Evolutionary conservation across 2,888 invertebrate species (phyloP).

Genomic region (Drosophila mulleri): DNA sequence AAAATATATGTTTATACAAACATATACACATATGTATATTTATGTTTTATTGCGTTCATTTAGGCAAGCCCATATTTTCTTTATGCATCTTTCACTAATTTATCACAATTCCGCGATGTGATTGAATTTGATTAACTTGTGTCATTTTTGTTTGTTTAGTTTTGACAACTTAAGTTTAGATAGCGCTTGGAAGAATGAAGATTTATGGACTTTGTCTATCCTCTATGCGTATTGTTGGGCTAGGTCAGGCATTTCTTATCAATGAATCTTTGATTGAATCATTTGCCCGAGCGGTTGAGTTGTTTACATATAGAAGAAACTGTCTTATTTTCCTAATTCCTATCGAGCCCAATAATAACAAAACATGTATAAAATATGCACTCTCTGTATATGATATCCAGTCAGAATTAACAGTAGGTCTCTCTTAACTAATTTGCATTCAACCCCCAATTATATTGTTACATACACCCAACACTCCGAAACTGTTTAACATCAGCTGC

Average conservation of each 20-base stretch:
- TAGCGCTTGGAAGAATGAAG: not conserved
- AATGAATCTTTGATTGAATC: conserved; percentile 1
- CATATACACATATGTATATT: too few relatives aligned
- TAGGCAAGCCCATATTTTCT: not conserved
- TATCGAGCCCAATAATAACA: too few relatives aligned
- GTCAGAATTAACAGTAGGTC: too few relatives aligned
- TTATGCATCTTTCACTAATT: not conserved
- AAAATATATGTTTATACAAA: too few relatives aligned
- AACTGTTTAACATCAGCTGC: not conserved
- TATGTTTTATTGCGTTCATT: not conserved
- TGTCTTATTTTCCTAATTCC: too few relatives aligned
- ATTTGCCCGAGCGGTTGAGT: too few relatives aligned
- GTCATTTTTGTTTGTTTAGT: conserved; percentile 5
- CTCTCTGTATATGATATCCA: too few relatives aligned
- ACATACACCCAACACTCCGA: too few relatives aligned
- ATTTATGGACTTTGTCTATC: conserved; percentile 7
- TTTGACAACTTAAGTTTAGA: conserved; percentile 6
- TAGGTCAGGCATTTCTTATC: conserved; percentile 4
- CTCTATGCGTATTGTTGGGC: not conserved
- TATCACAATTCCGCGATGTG: not conserved
- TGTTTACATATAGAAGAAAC: too few relatives aligned
- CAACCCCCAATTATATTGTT: too few relatives aligned
- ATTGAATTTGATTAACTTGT: conserved; percentile 10
- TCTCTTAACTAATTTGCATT: too few relatives aligned
- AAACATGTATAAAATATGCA: too few relatives aligned